Evolutionary conservation across 2,888 invertebrate species (phyloP).

Genomic region (Amiota communis): DNA sequence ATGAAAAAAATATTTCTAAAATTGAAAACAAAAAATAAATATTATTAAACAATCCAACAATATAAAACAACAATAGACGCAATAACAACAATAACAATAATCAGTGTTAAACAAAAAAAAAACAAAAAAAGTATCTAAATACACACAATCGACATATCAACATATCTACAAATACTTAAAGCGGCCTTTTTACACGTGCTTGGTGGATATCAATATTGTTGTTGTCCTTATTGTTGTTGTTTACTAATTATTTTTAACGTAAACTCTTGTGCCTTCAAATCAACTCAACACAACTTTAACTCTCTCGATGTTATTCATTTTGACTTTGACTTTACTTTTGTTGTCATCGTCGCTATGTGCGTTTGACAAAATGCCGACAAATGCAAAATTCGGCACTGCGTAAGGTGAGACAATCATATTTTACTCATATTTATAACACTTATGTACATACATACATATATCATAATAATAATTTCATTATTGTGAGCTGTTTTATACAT

Average conservation of each 20-base stretch:
- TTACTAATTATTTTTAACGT: constrained; percentile 8
- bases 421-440: no score
- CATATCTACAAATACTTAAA: neutral
- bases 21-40: neutral
- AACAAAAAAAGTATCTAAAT: constrained; percentile 21
- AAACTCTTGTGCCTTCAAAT: neutral
- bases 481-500: no score
- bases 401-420: constrained; percentile 54
- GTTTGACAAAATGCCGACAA: constrained; percentile 55
- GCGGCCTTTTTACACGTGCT: constrained; percentile 5
- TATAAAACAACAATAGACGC: neutral
- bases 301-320: neutral
- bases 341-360: constrained; percentile 37
- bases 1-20: neutral
- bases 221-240: constrained; percentile 20
- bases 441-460: no score
- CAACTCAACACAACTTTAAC: neutral
- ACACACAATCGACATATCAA: no score
- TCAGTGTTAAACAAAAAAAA: constrained; percentile 7
- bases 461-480: no score
- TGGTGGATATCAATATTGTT: neutral
- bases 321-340: neutral
- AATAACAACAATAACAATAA: neutral
- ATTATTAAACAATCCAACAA: neutral
- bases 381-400: constrained; percentile 54